A percentile compares a stretch with the other conserved stretches of the same genome.
Evolutionary conservation across 2,113 vertebrate species (phyloP).

Genomic region (Oxygymnocypris stewartii): DNA sequence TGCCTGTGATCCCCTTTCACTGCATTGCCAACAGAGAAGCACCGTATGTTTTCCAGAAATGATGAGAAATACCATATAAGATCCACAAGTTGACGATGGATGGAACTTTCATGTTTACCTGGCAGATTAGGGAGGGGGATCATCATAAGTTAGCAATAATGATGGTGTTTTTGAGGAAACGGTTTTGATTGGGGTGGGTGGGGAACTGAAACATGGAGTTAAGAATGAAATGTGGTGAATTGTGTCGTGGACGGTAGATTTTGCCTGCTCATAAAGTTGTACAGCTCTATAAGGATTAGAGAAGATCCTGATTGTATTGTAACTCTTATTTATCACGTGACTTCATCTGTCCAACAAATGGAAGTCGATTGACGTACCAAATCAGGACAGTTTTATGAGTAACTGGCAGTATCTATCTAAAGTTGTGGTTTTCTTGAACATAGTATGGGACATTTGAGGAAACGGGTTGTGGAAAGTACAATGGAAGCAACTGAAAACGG

Average conservation of each 20-base stretch:
- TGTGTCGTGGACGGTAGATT: constrained; percentile 9
- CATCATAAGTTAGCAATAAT: constrained; percentile 27
- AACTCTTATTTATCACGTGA: not conserved
- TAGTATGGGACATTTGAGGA: constrained; percentile 12
- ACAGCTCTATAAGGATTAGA: not conserved
- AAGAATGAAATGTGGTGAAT: constrained; percentile 16
- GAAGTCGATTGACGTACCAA: not conserved
- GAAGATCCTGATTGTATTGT: not conserved
- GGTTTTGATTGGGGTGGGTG: not conserved
- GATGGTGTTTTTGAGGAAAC: constrained; percentile 1
- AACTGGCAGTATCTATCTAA: not conserved
- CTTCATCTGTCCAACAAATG: not conserved
- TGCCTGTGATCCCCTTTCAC: constrained; percentile 51
- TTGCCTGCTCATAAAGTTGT: constrained; percentile 34
- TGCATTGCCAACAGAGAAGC: constrained; percentile 45
- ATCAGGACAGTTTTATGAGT: constrained; percentile 15
- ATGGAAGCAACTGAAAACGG: constrained; percentile 53
- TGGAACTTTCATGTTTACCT: constrained; percentile 8
- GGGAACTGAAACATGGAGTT: not conserved
- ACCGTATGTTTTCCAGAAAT: not conserved
- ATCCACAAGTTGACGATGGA: not conserved
- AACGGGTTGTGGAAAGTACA: not conserved
- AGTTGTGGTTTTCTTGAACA: constrained; percentile 24
- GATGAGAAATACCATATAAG: constrained; percentile 1
- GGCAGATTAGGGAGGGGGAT: constrained; percentile 5